Base-by-base conservation (phyloP, 2,888 invertebrate species). In the Rotaria magnacalcarata region DNA sequence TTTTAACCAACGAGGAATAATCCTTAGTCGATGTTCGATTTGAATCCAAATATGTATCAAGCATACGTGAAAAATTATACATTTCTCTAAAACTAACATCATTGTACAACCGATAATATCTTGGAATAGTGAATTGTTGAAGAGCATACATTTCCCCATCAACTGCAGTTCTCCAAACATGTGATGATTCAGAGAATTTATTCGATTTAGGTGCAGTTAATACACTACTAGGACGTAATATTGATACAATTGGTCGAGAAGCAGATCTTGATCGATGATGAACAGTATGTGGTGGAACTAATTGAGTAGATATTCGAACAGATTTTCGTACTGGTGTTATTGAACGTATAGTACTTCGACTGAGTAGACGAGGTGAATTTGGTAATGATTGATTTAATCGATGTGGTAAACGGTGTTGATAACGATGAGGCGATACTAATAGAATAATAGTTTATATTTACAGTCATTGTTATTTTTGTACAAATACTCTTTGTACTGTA, bases 21-120 rank as follows among this genome's bases (percentile, higher is more conserved):
- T 34, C 19, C 4, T 56, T 24, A 24, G 56, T 56, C 1, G 11
- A n/a, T 27, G 67, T 14, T 47, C n/a, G 47, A 43, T 80, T 41
- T n/a, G 43, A 1, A 47, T 41, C 80, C 14, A 47, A 47, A 80
- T 47, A 80, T n/a, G 47, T 1, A 47, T 80, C n/a, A 24, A 47
- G 24, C 47, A 43, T 0, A 11, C 43, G 47, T 24, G 80, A 80
- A 14, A 80, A 47, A 24, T 47, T n/a, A 14, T 80, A 80, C 8
- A 80, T n/a, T 43, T 80, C 80, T 47, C 47, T 24, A 80, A 80
- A 80, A n/a, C 80, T n/a, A 47, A 10, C 80, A 47, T 80, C 80
- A 47, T 80, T 47, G 24, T 80, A 80, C 47, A 80, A 47, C 2
- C 80, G 80, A 80, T 80, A 80, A 47, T 80, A 80, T 24, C 80